Evolutionary conservation across 2,113 vertebrate species (phyloP).

Genomic region (Coryphaenoides rupestris): DNA sequence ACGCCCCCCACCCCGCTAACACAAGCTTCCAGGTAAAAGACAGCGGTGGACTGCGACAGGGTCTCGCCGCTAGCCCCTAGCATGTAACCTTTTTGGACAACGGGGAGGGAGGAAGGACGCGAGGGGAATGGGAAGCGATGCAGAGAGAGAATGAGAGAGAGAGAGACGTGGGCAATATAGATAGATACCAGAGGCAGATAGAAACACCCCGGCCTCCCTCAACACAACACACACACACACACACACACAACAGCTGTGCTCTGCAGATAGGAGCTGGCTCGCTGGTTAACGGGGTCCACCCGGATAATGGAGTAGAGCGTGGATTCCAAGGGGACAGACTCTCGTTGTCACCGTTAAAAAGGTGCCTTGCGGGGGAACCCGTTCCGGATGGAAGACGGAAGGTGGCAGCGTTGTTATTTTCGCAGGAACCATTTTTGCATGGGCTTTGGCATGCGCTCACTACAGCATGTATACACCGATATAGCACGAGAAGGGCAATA

Average conservation of each 20-base stretch:
- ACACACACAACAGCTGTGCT: background rate
- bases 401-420: background rate
- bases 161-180: conserved; percentile 3
- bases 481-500: background rate
- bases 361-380: conserved; percentile 2
- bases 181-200: conserved; percentile 1
- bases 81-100: too few species aligned
- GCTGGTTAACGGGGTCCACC: background rate
- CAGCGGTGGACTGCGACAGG: too few species aligned
- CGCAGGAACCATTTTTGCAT: too few species aligned
- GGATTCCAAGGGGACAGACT: background rate
- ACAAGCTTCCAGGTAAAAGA: background rate
- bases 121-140: conserved; percentile 3
- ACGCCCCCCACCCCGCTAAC: background rate
- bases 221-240: too few species aligned
- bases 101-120: background rate
- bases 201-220: too few species aligned
- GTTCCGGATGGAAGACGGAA: background rate
- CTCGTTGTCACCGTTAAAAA: background rate
- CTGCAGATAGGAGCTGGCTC: background rate
- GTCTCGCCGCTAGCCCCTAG: too few species aligned
- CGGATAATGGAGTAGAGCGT: background rate
- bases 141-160: too few species aligned
- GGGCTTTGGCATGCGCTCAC: background rate
- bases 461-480: conserved; percentile 1